Conservation (phyloP, 2,888 invertebrate genomes). For the Elegia similella region DNA sequence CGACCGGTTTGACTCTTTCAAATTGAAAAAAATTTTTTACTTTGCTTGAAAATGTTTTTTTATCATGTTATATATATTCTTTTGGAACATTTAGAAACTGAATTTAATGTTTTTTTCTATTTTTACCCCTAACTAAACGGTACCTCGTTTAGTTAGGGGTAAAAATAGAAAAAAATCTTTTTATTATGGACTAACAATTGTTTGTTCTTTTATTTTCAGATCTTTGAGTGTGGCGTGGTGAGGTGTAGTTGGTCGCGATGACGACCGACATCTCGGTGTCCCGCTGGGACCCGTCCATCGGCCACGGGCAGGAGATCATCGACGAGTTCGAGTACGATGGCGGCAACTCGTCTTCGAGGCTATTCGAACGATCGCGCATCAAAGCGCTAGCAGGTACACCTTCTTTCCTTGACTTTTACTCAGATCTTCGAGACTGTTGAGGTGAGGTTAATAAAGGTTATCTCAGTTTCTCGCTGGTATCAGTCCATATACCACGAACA, state of each 20-base stretch:
- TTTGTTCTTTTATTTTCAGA: constrained; percentile 45
- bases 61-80: no score
- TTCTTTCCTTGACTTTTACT: constrained; percentile 23
- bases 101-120: no score
- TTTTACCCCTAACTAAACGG: no score
- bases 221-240: constrained; percentile 72
- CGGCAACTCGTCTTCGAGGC: constrained; percentile 98
- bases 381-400: constrained; percentile 96
- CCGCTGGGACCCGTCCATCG: constrained; percentile 96
- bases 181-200: not conserved
- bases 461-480: constrained; percentile 98
- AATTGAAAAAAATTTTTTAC: no score
- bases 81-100: no score
- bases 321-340: constrained; percentile 99
- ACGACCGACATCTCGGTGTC: constrained; percentile 98
- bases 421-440: constrained; percentile 70
- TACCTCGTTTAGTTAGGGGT: no score
- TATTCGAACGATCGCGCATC: constrained; percentile 99
- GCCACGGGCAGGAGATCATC: constrained; percentile 93
- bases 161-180: no score
- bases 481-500: constrained; percentile 92
- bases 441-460: constrained; percentile 95
- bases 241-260: constrained; percentile 83
- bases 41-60: no score
- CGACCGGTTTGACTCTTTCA: no score